Percentiles rank a stretch among this genome's conserved stretches.
Conservation (phyloP, 2,797 vertebrate genomes). For the Bovichtus variegatus region DNA sequence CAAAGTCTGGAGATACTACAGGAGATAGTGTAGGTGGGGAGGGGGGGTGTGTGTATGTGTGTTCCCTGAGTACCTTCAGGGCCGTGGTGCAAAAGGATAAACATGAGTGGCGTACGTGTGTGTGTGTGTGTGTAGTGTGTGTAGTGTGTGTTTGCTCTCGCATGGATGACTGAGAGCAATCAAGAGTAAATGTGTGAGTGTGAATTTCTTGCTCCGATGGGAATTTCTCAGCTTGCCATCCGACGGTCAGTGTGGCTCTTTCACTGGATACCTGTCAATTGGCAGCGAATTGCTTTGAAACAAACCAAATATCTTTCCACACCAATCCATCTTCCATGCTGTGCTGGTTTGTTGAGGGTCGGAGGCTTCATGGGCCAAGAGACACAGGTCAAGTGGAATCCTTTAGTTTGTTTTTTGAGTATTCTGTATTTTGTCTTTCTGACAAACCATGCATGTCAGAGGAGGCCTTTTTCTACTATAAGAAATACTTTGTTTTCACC, state of each 20-base stretch:
- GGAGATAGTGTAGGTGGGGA: conserved; percentile 35
- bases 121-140: conserved; percentile 33
- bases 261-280: conserved; percentile 52
- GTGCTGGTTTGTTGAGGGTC: conserved; percentile 21
- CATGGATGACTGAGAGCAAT: conserved; percentile 58
- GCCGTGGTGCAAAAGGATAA: conserved; percentile 9
- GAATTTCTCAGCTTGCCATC: conserved; percentile 54
- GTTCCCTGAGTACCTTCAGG: conserved; percentile 42
- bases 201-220: conserved; percentile 48
- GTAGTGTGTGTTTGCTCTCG: conserved; percentile 25
- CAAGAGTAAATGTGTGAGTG: conserved; percentile 51
- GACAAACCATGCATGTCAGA: neutral
- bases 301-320: conserved; percentile 36
- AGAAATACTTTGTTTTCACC: neutral
- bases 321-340: conserved; percentile 25
- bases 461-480: neutral
- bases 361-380: conserved; percentile 46
- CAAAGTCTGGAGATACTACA: conserved; percentile 32
- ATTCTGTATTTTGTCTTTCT: conserved; percentile 23
- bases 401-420: conserved; percentile 32
- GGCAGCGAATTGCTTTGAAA: conserved; percentile 57
- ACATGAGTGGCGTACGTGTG: conserved; percentile 9
- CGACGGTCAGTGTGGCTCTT: conserved; percentile 21
- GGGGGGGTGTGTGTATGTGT: conserved; percentile 17
- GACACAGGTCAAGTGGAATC: conserved; percentile 55